Conservation (phyloP, 2,113 vertebrate genomes). For the Camelus dromedarius region DNA sequence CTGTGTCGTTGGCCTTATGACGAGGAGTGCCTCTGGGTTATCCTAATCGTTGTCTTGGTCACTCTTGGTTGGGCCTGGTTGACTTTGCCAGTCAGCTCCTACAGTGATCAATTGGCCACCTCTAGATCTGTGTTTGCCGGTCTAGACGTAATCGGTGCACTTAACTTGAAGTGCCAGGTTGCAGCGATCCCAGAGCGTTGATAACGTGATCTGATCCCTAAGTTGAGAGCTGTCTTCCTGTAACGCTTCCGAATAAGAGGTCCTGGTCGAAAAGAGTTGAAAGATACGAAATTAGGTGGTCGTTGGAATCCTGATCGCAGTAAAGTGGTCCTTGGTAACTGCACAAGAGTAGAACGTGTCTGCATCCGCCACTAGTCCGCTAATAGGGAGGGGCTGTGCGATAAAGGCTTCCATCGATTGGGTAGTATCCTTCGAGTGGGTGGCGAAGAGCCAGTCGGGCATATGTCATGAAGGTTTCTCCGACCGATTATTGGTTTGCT, state of each 20-base stretch:
- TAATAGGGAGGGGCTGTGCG: constrained; percentile 93
- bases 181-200: constrained; percentile 91
- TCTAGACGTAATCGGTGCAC: constrained; percentile 92
- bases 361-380: constrained; percentile 94
- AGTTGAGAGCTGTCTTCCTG: constrained; percentile 92
- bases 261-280: constrained; percentile 91
- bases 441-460: constrained; percentile 95
- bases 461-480: constrained; percentile 93
- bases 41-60: constrained; percentile 99
- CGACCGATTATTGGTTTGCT: constrained; percentile 92
- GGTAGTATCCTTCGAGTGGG: constrained; percentile 92
- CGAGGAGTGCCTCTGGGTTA: constrained; percentile 96
- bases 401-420: constrained; percentile 93
- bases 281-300: constrained; percentile 91
- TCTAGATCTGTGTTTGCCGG: constrained; percentile 97
- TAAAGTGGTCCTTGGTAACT: constrained; percentile 94
- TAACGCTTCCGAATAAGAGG: constrained; percentile 93
- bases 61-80: constrained; percentile 99
- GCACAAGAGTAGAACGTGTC: constrained; percentile 97
- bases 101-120: constrained; percentile 95
- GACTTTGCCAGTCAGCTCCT: constrained; percentile 97
- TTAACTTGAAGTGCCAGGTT: constrained; percentile 91
- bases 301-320: constrained; percentile 94
- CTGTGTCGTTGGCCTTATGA: constrained; percentile 99
- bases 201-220: constrained; percentile 93